Evolutionary conservation across 2,113 vertebrate species (phyloP).

Genomic region (Amphilophus citrinellus): DNA sequence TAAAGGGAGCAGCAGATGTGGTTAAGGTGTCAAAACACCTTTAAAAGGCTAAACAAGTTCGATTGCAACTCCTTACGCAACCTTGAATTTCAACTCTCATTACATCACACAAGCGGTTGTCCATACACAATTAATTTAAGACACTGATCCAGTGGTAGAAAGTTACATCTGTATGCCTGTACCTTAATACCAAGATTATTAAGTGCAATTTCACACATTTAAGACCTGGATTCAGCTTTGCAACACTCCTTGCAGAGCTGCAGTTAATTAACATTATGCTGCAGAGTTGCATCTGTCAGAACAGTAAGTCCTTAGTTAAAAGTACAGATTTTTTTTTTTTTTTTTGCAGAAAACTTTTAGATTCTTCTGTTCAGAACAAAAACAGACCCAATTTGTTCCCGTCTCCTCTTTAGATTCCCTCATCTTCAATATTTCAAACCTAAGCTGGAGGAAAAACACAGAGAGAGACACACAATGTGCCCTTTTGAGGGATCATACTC

Average conservation of each 20-base stretch:
- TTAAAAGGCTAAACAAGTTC: constrained; percentile 48
- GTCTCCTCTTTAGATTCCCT: constrained; percentile 19
- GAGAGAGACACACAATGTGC: constrained; percentile 89
- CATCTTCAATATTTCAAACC: constrained; percentile 55
- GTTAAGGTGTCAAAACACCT: constrained; percentile 77
- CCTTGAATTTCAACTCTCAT: constrained; percentile 56
- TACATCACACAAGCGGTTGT: constrained; percentile 31
- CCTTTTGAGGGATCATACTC: constrained; percentile 92
- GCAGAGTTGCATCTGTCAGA: constrained; percentile 2
- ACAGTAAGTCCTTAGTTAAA: not conserved
- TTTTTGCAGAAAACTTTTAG: constrained; percentile 11
- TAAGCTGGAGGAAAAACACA: constrained; percentile 37
- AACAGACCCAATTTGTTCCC: constrained; percentile 22
- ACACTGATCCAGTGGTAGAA: constrained; percentile 7
- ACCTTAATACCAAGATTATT: not conserved
- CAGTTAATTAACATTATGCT: constrained; percentile 5
- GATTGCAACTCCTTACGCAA: constrained; percentile 72
- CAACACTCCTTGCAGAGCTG: constrained; percentile 5
- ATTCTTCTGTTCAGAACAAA: constrained; percentile 17
- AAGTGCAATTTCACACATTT: not conserved
- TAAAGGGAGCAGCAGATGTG: constrained; percentile 50
- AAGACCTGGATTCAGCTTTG: not conserved
- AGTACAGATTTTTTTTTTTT: constrained; percentile 1
- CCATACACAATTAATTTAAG: constrained; percentile 27
- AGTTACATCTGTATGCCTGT: not conserved